Base-by-base conservation (phyloP, 1,140 invertebrate species). In the Sinonovacula constricta region DNA sequence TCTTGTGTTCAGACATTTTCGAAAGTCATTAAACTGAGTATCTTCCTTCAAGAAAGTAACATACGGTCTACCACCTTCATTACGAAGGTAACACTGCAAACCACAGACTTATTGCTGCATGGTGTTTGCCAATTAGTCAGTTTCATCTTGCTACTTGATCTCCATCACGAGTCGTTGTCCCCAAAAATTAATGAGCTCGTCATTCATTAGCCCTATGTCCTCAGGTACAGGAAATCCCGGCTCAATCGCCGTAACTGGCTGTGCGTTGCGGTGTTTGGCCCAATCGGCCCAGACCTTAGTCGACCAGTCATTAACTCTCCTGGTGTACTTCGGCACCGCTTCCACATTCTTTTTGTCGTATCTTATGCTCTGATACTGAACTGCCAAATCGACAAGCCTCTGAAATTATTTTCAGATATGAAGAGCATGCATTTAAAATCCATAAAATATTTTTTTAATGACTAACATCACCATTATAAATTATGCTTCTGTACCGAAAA, bases 91-190 rank as follows among this genome's bases (percentile, higher is more conserved):
- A 56, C 53, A 4, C 5, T 56, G 53, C 53, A 56, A 56, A 22
- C 53, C 53, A 26, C 18, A 56, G 53, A 56, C n/a, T n/a, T n/a
- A n/a, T n/a, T n/a, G n/a, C n/a, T n/a, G n/a, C n/a, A n/a, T n/a
- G n/a, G 53, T 56, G 53, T 56, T 56, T 22, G 53, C 3, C 26
- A 26, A 26, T 18, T 56, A 56, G n/a, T 56, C 53, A 18, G 26
- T 7, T 7, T 26, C 53, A 56, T 56, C 53, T 26, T 10, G 5
- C 5, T 26, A 22, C 53, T 26, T 56, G n/a, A 56, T 56, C 26
- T 56, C n/a, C 18, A 22, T 22, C n/a, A 56, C 26, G 26, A 56
- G 26, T 56, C 53, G n/a, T 56, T 56, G 53, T 56, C 53, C 53
- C 53, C 53, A 56, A 56, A 22, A 56, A 56, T 56, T 56, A 22